A percentile compares a stretch with the other conserved stretches of the same genome.
Evolutionary conservation across 2,113 vertebrate species (phyloP).

Genomic region (Murina feae): DNA sequence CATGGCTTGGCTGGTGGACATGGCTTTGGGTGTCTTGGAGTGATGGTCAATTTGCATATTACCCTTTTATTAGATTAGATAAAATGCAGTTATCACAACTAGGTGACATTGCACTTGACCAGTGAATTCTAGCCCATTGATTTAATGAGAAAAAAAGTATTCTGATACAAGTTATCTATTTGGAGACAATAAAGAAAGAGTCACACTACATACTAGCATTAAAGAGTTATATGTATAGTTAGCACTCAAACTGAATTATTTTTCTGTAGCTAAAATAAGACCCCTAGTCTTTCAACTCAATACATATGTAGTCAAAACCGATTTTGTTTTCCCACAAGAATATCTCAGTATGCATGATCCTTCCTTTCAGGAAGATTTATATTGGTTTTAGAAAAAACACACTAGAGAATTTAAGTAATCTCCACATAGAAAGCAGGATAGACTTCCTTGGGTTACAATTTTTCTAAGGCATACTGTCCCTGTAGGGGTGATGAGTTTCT

Average conservation of each 20-base stretch:
- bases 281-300: not conserved
- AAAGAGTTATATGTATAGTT: not conserved
- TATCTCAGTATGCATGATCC: not conserved
- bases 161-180: not conserved
- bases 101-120: not conserved
- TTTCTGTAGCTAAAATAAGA: constrained; percentile 4
- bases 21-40: too few species aligned
- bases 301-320: not conserved
- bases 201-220: not conserved
- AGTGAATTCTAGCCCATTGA: not conserved
- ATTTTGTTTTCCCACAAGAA: not conserved
- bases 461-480: not conserved
- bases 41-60: too few species aligned
- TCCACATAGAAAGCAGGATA: not conserved
- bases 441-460: not conserved
- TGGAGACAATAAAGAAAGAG: not conserved
- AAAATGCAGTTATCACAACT: not conserved
- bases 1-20: too few species aligned
- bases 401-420: not conserved
- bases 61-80: too few species aligned
- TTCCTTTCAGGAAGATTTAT: constrained; percentile 5
- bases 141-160: not conserved
- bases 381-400: not conserved
- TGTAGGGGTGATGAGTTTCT: not conserved
- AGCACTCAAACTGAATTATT: not conserved